Conservation (phyloP, 2,888 invertebrate genomes). For the Phymatocera aterrima region DNA sequence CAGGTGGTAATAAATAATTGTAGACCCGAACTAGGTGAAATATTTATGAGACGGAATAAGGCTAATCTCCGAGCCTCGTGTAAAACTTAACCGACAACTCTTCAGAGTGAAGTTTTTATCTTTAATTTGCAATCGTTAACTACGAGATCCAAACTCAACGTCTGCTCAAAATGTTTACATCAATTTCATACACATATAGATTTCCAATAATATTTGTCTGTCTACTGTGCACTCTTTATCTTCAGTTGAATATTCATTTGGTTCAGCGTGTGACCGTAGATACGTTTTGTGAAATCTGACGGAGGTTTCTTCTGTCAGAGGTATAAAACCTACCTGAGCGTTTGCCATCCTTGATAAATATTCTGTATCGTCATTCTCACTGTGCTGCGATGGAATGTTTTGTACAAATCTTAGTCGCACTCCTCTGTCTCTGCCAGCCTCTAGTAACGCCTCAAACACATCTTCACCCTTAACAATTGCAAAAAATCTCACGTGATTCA, state of each 20-base stretch:
- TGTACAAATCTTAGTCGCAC: constrained; percentile 90
- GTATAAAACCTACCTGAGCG: constrained; percentile 79
- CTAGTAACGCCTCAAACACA: constrained; percentile 87
- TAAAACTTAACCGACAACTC: too few relatives aligned
- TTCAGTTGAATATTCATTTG: neutral
- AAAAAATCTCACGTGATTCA: neutral
- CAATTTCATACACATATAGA: too few relatives aligned
- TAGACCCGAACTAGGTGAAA: too few relatives aligned
- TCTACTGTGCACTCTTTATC: too few relatives aligned
- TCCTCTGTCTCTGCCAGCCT: constrained; percentile 84
- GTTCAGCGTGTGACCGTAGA: neutral
- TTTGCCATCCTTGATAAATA: constrained; percentile 86
- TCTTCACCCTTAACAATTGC: constrained; percentile 84
- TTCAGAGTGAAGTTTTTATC: too few relatives aligned
- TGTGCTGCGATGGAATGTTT: constrained; percentile 84
- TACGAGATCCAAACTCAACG: too few relatives aligned
- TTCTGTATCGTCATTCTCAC: constrained; percentile 88
- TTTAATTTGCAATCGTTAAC: too few relatives aligned
- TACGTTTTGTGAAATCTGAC: neutral
- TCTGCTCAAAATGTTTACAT: too few relatives aligned
- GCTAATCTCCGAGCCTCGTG: too few relatives aligned
- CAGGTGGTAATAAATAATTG: too few relatives aligned
- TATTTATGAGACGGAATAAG: too few relatives aligned
- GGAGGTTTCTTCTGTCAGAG: neutral
- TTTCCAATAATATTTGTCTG: too few relatives aligned